These are phyloP conservation scores for Odontamblyopus lacepedii DNA, from an alignment of 2,797 vertebrate genomes.

Conservation along the genomic window DNA sequence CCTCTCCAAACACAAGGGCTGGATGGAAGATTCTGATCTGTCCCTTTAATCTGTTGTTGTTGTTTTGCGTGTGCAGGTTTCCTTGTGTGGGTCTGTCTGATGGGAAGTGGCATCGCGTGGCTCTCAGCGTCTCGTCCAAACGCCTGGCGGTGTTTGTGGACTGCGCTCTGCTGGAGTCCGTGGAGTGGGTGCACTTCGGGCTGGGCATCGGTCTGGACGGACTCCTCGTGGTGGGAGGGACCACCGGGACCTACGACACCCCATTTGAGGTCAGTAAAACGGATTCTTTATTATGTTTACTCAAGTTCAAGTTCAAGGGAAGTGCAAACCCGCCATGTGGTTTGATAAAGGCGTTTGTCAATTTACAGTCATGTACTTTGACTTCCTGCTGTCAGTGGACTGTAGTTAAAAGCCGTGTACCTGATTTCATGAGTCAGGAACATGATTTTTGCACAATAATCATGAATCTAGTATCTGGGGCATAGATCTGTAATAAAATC, in stretches of 20 bases:
- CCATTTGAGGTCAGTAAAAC: constrained; percentile 84
- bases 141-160: constrained; percentile 82
- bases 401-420: too few species aligned
- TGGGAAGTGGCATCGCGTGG: constrained; percentile 84
- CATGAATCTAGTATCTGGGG: too few species aligned
- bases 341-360: too few species aligned
- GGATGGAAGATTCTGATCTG: too few species aligned
- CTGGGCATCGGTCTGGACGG: constrained; percentile 80
- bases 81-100: constrained; percentile 79
- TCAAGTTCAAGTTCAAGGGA: not conserved
- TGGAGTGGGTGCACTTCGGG: constrained; percentile 82
- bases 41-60: not conserved
- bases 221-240: constrained; percentile 84
- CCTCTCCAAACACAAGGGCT: too few species aligned
- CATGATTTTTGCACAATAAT: too few species aligned
- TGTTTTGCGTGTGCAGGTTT: constrained; percentile 73
- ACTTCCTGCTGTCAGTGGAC: too few species aligned
- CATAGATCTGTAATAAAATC: too few species aligned
- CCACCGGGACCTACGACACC: constrained; percentile 80
- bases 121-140: constrained; percentile 78
- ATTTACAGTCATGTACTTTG: too few species aligned
- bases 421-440: too few species aligned
- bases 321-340: too few species aligned
- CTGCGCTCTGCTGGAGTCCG: constrained; percentile 84
- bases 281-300: not conserved